These are phyloP conservation scores for Eucidaris tribuloides DNA, from an alignment of 35 echinoderm and acorn worm genomes.

Conservation along the genomic window DNA sequence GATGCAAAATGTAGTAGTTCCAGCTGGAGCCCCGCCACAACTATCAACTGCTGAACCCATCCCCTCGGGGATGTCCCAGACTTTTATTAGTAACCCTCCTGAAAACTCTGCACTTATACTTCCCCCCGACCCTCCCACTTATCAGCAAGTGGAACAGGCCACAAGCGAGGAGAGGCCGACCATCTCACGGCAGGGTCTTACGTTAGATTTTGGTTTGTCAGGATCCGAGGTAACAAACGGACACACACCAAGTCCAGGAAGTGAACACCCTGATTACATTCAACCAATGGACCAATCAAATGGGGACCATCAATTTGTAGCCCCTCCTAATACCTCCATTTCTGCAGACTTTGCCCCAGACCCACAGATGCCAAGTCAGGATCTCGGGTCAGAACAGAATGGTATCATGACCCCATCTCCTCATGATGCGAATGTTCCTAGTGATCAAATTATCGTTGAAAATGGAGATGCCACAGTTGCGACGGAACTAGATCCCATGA, in stretches of 20 bases:
- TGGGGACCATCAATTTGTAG: too few relatives aligned
- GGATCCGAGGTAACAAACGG: conserved; percentile 39
- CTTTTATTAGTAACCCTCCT: background rate
- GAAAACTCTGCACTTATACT: conserved; percentile 1
- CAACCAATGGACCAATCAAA: too few relatives aligned
- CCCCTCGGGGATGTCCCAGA: background rate
- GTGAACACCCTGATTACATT: too few relatives aligned
- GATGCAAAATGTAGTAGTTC: background rate
- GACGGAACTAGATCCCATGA: background rate
- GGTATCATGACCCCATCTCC: too few relatives aligned
- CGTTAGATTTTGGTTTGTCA: conserved; percentile 70
- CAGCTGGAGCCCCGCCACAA: background rate
- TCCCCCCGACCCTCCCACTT: conserved; percentile 67
- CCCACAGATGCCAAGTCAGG: too few relatives aligned
- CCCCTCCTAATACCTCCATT: too few relatives aligned
- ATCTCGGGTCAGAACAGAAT: too few relatives aligned
- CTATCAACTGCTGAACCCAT: background rate
- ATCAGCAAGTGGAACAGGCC: conserved; percentile 67
- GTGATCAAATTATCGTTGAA: background rate
- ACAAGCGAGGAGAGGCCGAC: conserved; percentile 24
- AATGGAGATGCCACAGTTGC: background rate
- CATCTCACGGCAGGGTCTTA: conserved; percentile 47
- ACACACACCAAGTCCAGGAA: conserved; percentile 30
- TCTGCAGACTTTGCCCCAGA: too few relatives aligned
- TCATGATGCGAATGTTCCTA: background rate